Conservation (phyloP, 2,888 invertebrate genomes). For the Eristalis arbustorum region DNA sequence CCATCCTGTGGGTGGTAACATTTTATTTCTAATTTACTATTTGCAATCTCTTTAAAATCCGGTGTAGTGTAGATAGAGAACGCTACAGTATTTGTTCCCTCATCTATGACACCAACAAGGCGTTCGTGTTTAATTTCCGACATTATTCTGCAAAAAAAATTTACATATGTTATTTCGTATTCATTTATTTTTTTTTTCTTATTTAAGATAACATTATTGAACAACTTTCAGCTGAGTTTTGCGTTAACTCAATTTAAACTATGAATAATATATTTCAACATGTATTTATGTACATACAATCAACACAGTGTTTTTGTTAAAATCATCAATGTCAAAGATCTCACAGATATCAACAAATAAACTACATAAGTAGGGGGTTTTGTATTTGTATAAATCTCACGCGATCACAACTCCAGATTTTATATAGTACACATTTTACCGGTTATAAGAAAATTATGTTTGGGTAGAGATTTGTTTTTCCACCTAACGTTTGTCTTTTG, state of each 20-base stretch:
- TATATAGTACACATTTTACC: background rate
- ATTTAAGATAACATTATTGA: background rate
- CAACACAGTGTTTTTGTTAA: no score
- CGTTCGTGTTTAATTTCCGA: slow-evolving; percentile 69
- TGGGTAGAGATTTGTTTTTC: background rate
- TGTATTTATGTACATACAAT: no score
- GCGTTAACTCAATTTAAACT: no score
- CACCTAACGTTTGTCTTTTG: background rate
- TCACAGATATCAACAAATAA: background rate
- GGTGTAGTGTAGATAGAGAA: slow-evolving; percentile 90
- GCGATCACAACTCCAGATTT: background rate
- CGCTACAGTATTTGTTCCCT: slow-evolving; percentile 95
- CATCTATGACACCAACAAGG: slow-evolving; percentile 95
- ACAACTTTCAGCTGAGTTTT: background rate
- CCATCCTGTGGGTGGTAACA: slow-evolving; percentile 92
- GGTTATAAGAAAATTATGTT: background rate
- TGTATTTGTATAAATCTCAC: background rate
- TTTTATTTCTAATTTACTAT: slow-evolving; percentile 90
- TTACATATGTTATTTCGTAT: background rate
- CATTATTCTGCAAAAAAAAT: slow-evolving; percentile 55
- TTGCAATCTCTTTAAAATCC: slow-evolving; percentile 88
- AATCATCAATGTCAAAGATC: background rate
- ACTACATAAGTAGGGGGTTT: background rate
- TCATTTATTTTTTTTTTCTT: background rate
- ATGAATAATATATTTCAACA: no score